Evolutionary conservation across 2,113 vertebrate species (phyloP), one percentile per base, ranked within the genome.

Genomic region (Sminthopsis crassicaudata): DNA sequence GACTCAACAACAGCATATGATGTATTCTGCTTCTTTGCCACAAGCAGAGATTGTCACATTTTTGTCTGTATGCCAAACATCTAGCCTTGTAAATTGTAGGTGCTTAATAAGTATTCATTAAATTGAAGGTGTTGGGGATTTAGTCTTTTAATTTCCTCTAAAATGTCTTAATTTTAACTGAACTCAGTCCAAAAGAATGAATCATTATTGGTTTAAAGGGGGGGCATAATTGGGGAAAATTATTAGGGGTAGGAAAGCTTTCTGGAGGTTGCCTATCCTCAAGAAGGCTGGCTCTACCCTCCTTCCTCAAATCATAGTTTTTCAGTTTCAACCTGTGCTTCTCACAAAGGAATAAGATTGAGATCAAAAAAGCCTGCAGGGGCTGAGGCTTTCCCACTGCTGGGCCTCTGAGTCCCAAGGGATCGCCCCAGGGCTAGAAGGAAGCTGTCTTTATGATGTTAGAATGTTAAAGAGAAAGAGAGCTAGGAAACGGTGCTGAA

Each of bases 351-450:
- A 19, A 11, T 90, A 94, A 52, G 51, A 89, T 19, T 14, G n/a
- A 89, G 96, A 92, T 89, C 90, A 88, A 48, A 95, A 92, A 54
- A 46, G 55, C 91, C 90, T 84, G 10, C 19, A 93, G 92, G n/a
- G 53, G 93, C 91, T 0, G 92, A 94, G 96, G 92, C 95, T 97
- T 96, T 53, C 50, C 46, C 30, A 19, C 46, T 36, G 19, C 92
- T 30, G 9, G 89, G 92, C 89, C 54, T 2, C 0, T 25, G 51
- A 95, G 94, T 92, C 92, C 89, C 36, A 36, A 46, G 57, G 89
- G 55, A 46, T 91, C 5, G 91, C 91, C 51, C 52, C 8, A 84
- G 96, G 91, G 84, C 25, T 8, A 92, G 89, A 92, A 30, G 93
- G 89, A 91, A 67, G 5, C 16, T 48, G 54, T 52, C 53, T 96